Base-by-base conservation (phyloP, 2,888 invertebrate genomes). In the Dione juno region DNA sequence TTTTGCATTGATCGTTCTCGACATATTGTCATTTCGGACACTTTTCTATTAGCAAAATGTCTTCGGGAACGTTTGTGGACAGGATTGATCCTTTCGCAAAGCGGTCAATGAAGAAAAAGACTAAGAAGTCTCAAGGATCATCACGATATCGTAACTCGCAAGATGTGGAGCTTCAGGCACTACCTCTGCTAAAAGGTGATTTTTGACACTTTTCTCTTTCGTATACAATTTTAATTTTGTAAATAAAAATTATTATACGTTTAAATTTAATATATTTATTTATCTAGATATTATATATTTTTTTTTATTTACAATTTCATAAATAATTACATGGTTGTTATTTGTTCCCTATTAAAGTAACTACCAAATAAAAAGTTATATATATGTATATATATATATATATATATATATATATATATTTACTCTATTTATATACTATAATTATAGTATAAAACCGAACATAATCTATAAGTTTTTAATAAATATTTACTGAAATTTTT, bases 41-140 rank as follows among this genome's bases (percentile, higher is more conserved):
- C 86, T 92, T 89, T 88, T 88, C 86, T 86, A 90, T 85, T 87
- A 84, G 84, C 91, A 94, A 93, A 88, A 95, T 95, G 96, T 93
- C 93, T 93, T 96, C 97, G 94, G 96, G 96, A 94, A 96, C 97
- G 92, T 98, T 99, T 95, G 98, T 99, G 94, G 99, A 99, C 95
- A 97, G 99, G 94, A 99, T 99, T 95, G 99, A 99, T 95, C 99
- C 99, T 86, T 99, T 99, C 94, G 97, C 98, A 83, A 99, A 99
- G 95, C 96, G 98, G 91, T 99, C 99, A 85, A 94, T 98, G 85
- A 98, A 98, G 95, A 98, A 99, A 95, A 99, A 99, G 94, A 98
- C 98, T 88, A 99, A 98, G 95, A 98, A 98, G 94, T 98, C 99
- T 88, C 99, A 99, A 94, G 99, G 99, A 84, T 99, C 99, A 83